Base-by-base conservation (phyloP, 2,888 invertebrate species). In the Antheraea assamensis region DNA sequence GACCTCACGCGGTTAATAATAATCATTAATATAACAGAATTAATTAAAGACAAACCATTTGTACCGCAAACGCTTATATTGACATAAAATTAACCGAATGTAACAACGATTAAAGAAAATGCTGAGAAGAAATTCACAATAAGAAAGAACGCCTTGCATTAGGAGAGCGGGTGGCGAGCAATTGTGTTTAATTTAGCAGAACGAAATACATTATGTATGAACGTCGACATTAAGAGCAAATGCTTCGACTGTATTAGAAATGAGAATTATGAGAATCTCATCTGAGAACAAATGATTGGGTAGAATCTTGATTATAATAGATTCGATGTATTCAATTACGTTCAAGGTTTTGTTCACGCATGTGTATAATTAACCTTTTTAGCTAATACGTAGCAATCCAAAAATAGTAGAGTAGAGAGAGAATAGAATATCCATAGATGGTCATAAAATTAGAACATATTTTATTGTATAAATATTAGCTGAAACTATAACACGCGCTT, bases 191-290 rank as follows among this genome's bases (percentile, higher is more conserved):
- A 64, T 64, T 64, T 27, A 64, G 61, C 61, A 30, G 61, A 64
- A 64, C 61, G 27, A 64, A 64, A 64, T 64, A 64, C 61, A 64
- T 64, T 64, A 64, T 64, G 61, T 30, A 64, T 64, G 61, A 64
- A 64, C 17, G 61, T 27, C 27, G 27, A 27, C 61, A 64, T 64
- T 64, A 64, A 64, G 27, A 64, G 61, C 30, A 30, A 64, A 64
- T 30, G 61, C 61, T 64, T 64, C 61, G 61, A 64, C 30, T 64
- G 61, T 64, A 64, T 64, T 64, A 17, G 30, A 64, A 64, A 27
- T 64, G 17, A 64, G 30, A 64, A 64, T 64, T 64, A 64, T 64
- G 61, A 64, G 61, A 30, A 3, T 61, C 61, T 64, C 2, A 64
- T 64, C 27, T 30, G n/a, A 64, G 24, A 64, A 15, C 17, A 21